Base-by-base conservation (phyloP, 2,113 vertebrate species). In the Crypturellus undulatus region DNA sequence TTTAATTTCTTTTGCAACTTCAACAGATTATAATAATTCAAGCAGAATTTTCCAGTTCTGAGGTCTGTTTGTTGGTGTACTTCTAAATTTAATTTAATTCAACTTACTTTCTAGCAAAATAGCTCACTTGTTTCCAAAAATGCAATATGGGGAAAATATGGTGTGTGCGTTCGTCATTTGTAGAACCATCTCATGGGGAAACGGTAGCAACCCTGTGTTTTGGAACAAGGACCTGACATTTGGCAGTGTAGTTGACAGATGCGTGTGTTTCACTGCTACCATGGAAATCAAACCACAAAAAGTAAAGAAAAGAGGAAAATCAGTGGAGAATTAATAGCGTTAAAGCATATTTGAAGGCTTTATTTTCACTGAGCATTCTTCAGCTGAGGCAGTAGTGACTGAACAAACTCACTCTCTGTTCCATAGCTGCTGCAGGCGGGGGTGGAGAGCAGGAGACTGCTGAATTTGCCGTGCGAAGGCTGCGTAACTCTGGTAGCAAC, bases 111-210 rank as follows among this genome's bases (percentile, higher is more conserved):
- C 59, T 26, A 85, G 47, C 47, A 40, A 40, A 5, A 12, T 76
- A 87, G 26, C 30, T 54, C 30, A 52, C 7, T 1, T 36, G 71
- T 72, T 67, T 4, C 40, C 73, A 59, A 16, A 78, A 56, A 4
- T 40, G 10, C 11, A 26, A 3, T 25, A 34, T 63, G 6, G 20
- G 26, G 9, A n/a, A 34, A 36, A 24, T 16, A 18, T 0, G 3
- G 4, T 19, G 12, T 75, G 86, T 81, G 24, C 84, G 32, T 38
- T 59, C 2, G 6, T 3, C 4, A 6, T 30, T 75, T 18, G 21
- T 20, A 14, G n/a, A 71, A 6, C 45, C 43, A 5, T 79, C 10
- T 49, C 6, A 3, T 0, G 0, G 26, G 51, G n/a, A 84, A 6
- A 4, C 0, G 1, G 40, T 17, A 76, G 51, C 62, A 86, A 6